phyloP scores from a whole-genome alignment of 2,888 invertebrate genomes.

The Campoletis raptor region DNA sequence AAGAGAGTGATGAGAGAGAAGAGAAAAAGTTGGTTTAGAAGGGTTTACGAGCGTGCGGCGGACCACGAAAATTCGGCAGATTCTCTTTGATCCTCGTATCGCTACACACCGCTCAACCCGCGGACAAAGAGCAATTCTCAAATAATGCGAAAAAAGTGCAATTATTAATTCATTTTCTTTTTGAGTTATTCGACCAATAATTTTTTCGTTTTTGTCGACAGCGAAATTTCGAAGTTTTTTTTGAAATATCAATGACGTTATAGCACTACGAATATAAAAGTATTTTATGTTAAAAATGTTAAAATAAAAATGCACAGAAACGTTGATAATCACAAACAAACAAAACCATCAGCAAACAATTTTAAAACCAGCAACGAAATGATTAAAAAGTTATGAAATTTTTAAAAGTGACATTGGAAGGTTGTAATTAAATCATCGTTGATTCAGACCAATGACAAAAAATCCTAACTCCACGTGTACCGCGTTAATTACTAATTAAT shows the following conservation, averaged over 20 bases:
- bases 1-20: constrained; percentile 31
- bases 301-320: neutral
- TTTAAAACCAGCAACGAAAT: neutral
- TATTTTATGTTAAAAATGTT: neutral
- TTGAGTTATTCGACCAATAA: neutral
- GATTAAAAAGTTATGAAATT: neutral
- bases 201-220: neutral
- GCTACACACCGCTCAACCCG: neutral
- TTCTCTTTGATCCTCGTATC: constrained; percentile 77
- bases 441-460: neutral
- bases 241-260: neutral
- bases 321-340: neutral
- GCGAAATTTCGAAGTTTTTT: neutral
- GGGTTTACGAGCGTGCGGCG: constrained; percentile 75
- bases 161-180: constrained; percentile 15
- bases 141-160: constrained; percentile 25
- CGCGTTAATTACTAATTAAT: constrained; percentile 21
- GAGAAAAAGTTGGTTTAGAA: constrained; percentile 44
- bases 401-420: neutral
- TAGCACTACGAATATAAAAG: neutral
- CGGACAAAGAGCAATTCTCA: neutral
- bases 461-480: neutral
- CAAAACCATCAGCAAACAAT: neutral
- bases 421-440: neutral
- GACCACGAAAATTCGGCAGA: constrained; percentile 74